Conservation (phyloP, 2,888 invertebrate species). For the Aphodius granarius region DNA sequence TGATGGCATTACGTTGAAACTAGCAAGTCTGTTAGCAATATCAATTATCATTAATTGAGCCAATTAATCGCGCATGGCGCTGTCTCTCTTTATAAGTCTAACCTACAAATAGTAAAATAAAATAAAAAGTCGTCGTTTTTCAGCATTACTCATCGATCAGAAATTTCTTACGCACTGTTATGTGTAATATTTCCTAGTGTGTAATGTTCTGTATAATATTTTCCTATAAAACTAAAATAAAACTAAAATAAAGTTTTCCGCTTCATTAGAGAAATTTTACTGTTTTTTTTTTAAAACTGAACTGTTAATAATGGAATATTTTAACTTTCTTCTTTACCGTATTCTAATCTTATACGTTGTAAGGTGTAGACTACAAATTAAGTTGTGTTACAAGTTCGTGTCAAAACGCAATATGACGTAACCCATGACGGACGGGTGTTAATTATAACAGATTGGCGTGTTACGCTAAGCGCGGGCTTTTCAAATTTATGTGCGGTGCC, state of each 20-base stretch:
- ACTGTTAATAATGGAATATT: too few relatives aligned
- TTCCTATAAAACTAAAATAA: too few relatives aligned
- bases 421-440: background rate
- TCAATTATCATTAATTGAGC: background rate
- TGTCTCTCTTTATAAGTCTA: background rate
- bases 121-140: background rate
- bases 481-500: background rate
- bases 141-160: background rate
- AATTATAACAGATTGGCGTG: background rate
- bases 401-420: background rate
- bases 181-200: too few relatives aligned
- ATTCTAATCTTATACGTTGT: too few relatives aligned
- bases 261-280: too few relatives aligned
- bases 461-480: background rate
- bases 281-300: too few relatives aligned
- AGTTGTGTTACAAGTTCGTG: background rate
- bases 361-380: background rate
- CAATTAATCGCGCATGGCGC: background rate
- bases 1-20: background rate
- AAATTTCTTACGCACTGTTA: background rate
- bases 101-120: background rate
- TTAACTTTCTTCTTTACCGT: too few relatives aligned
- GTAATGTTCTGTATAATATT: too few relatives aligned
- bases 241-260: too few relatives aligned
- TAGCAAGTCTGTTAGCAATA: background rate